phyloP scores from a whole-genome alignment of 2,113 vertebrate genomes.

The Dolichallabes microphthalmus region DNA sequence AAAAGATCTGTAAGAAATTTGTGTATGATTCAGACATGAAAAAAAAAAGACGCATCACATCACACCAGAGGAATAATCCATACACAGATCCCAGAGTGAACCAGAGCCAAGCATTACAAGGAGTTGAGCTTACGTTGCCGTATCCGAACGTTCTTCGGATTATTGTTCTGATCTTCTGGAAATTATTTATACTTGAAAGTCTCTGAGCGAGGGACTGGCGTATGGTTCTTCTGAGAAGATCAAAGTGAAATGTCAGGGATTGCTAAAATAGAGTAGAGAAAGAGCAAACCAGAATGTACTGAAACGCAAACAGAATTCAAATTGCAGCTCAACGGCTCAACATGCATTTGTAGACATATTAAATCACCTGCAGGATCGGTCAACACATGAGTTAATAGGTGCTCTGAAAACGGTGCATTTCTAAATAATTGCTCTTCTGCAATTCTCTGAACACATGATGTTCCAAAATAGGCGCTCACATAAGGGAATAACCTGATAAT shows the following conservation, averaged over 20 bases:
- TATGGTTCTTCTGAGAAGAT: neutral
- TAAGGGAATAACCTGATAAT: too few species aligned
- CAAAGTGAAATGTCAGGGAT: neutral
- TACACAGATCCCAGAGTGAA: neutral
- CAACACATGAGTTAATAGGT: too few species aligned
- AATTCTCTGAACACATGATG: too few species aligned
- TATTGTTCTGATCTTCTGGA: neutral
- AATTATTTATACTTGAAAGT: neutral
- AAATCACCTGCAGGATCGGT: too few species aligned
- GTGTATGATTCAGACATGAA: constrained; percentile 36
- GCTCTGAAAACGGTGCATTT: too few species aligned
- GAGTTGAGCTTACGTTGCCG: neutral
- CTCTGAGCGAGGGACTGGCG: neutral
- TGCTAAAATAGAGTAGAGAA: too few species aligned
- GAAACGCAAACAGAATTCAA: too few species aligned
- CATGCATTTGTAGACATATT: too few species aligned
- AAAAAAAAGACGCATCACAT: neutral
- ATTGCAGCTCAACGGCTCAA: too few species aligned
- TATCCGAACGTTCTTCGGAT: neutral
- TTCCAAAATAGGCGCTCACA: too few species aligned
- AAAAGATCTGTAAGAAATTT: constrained; percentile 53
- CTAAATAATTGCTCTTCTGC: too few species aligned
- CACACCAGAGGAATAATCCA: constrained; percentile 1
- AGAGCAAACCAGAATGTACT: too few species aligned
- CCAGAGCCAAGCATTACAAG: neutral